These are phyloP conservation scores for Ypsolopha scabrella DNA, from an alignment of 2,888 invertebrate species.

Conservation along the genomic window DNA sequence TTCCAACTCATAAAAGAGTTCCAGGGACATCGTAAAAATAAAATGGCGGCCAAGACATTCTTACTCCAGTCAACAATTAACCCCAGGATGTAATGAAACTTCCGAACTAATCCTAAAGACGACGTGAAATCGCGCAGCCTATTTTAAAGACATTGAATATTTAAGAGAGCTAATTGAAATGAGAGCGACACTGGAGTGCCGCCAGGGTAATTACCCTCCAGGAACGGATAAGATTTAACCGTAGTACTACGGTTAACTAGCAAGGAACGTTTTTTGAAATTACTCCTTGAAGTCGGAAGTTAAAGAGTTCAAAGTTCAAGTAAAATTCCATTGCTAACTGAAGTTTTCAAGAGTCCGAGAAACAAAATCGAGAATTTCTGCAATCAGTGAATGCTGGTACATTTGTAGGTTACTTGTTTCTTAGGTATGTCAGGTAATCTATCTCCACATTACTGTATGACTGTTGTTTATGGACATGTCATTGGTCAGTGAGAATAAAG, in stretches of 20 bases:
- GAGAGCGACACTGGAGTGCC: constrained; percentile 68
- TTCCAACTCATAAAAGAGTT: background rate
- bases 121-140: constrained; percentile 56
- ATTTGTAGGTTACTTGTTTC: too few species aligned
- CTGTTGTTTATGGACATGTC: too few species aligned
- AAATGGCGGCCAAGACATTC: constrained; percentile 1
- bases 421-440: too few species aligned
- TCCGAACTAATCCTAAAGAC: constrained; percentile 46
- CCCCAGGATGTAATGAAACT: constrained; percentile 56
- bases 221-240: constrained; percentile 58
- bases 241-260: constrained; percentile 51
- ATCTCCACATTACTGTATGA: too few species aligned
- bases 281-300: background rate
- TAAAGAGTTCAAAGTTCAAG: too few species aligned
- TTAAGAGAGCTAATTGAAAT: constrained; percentile 70
- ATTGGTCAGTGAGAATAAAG: too few species aligned
- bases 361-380: too few species aligned
- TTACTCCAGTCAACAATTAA: constrained; percentile 52
- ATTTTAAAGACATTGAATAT: constrained; percentile 71
- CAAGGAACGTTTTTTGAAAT: constrained; percentile 5
- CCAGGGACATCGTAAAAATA: constrained; percentile 2
- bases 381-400: too few species aligned
- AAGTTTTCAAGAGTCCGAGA: too few species aligned
- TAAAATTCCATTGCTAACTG: too few species aligned
- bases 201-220: constrained; percentile 68